phyloP scores from a whole-genome alignment of 2,113 vertebrate species.

The Pterocles orientalis region DNA sequence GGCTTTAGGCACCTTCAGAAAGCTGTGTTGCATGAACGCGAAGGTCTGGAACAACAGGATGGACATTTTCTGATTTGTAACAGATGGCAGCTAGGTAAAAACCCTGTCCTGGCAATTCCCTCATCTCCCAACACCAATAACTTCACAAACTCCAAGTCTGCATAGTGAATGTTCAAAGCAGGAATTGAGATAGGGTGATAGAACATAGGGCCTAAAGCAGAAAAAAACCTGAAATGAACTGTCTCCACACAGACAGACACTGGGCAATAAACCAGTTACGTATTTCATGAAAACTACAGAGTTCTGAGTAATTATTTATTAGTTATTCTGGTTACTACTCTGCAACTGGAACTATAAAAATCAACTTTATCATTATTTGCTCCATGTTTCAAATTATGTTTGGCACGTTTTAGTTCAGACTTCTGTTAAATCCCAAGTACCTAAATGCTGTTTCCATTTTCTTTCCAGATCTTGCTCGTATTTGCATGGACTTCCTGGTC shows the following conservation, averaged over 20 bases:
- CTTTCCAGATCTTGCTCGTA: not conserved
- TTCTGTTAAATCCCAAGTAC: not conserved
- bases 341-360: not conserved
- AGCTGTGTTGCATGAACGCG: fast-evolving
- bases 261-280: fast-evolving
- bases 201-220: not conserved
- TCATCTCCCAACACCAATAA: not conserved
- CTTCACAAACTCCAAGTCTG: not conserved
- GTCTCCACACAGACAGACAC: not conserved
- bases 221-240: not conserved
- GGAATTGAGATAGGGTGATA: not conserved
- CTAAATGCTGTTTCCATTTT: not conserved
- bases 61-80: not conserved
- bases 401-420: not conserved
- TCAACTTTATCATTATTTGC: not conserved
- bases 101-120: not conserved
- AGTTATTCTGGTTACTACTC: not conserved
- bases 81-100: not conserved
- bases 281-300: not conserved
- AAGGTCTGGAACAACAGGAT: not conserved
- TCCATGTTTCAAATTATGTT: not conserved
- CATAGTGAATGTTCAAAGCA: fast-evolving
- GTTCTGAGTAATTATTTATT: not conserved
- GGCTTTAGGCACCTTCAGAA: not conserved
- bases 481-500: not conserved